Evolutionary conservation across 2,797 vertebrate species (phyloP).

Genomic region (Borostomias antarcticus): DNA sequence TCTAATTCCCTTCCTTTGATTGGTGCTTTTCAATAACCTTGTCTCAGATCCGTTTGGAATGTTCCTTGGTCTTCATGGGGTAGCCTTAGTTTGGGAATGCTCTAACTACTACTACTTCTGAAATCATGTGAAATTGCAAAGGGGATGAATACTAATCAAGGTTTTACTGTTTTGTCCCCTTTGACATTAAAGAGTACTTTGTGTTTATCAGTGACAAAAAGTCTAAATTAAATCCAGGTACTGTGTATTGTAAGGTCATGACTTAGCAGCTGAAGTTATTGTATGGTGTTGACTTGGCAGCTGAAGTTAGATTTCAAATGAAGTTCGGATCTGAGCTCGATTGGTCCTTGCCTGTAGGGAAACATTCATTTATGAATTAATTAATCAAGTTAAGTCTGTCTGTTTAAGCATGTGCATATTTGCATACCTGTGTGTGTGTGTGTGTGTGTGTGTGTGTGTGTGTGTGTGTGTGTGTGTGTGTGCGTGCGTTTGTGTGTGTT

Average conservation of each 20-base stretch:
- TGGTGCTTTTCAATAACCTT: too few relatives aligned
- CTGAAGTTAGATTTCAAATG: constrained; percentile 25
- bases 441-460: constrained; percentile 2
- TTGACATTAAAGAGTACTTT: too few relatives aligned
- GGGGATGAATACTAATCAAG: too few relatives aligned
- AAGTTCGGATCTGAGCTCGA: constrained; percentile 23
- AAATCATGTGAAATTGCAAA: too few relatives aligned
- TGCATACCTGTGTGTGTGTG: neutral
- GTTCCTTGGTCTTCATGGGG: too few relatives aligned
- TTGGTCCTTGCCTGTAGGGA: constrained; percentile 23
- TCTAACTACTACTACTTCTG: too few relatives aligned
- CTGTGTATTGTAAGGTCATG: neutral
- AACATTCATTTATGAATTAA: neutral
- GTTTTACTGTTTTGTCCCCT: too few relatives aligned
- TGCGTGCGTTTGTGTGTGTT: neutral
- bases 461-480: constrained; percentile 1
- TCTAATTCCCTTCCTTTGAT: too few relatives aligned
- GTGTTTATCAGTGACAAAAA: too few relatives aligned
- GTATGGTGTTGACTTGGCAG: neutral
- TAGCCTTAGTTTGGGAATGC: too few relatives aligned
- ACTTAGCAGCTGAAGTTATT: neutral
- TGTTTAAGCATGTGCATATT: neutral
- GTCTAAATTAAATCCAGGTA: too few relatives aligned
- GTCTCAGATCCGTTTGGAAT: too few relatives aligned
- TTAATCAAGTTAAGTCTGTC: neutral